phyloP scores from a whole-genome alignment of 92 coral and sea anemone species.

The Parazoanthus atlanticus region DNA sequence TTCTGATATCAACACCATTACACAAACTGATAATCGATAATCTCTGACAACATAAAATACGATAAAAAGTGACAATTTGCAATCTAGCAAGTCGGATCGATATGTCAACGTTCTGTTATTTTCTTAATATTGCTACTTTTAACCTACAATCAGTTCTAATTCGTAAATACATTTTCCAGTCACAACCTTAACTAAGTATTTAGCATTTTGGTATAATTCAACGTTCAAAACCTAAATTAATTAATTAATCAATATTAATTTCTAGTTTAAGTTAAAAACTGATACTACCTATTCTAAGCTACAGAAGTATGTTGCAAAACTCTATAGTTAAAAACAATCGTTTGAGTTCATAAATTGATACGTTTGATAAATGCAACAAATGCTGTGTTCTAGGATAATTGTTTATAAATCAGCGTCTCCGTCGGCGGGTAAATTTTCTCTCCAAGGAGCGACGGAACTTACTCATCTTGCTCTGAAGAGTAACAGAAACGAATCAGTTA shows the following conservation, averaged over 20 bases:
- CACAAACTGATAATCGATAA: no score
- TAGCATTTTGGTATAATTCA: neutral
- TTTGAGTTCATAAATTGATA: neutral
- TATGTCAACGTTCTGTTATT: neutral
- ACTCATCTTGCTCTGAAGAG: slow-evolving; percentile 1
- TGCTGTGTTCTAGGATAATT: neutral
- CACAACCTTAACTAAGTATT: neutral
- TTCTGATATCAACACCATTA: no score
- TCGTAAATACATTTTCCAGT: neutral
- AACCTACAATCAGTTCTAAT: neutral
- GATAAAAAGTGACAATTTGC: no score
- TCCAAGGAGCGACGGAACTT: slow-evolving; percentile 1
- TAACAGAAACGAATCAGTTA: neutral
- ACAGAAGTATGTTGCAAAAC: neutral
- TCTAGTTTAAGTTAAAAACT: neutral
- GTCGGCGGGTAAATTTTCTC: neutral
- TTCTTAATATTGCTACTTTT: neutral
- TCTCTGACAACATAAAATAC: no score
- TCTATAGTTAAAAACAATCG: neutral
- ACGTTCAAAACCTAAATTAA: neutral
- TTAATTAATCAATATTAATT: neutral
- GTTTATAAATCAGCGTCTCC: slow-evolving; percentile 8
- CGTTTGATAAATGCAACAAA: neutral
- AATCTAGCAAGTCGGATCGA: no score
- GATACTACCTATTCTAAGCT: neutral